Conservation (phyloP, 2,888 invertebrate species). For the Drosophila neonasuta region DNA sequence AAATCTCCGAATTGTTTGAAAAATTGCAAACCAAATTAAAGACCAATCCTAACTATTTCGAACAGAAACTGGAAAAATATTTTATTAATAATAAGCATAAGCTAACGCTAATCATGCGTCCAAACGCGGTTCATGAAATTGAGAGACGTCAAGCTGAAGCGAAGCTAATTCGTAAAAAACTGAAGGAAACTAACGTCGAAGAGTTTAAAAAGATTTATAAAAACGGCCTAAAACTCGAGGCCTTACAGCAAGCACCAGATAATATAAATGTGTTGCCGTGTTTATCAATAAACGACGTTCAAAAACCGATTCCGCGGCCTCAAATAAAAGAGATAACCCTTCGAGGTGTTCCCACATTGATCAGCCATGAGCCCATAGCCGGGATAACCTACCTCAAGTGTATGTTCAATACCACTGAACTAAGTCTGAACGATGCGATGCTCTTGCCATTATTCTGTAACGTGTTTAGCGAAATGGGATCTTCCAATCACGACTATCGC, state of each 20-base stretch:
- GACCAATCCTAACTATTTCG: slow-evolving; percentile 87
- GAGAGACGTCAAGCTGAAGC: slow-evolving; percentile 86
- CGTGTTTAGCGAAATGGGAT: slow-evolving; percentile 92
- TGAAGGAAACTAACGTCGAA: slow-evolving; percentile 83
- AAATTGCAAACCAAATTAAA: slow-evolving; percentile 85
- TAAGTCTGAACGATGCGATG: slow-evolving; percentile 87
- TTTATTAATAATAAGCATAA: slow-evolving; percentile 91
- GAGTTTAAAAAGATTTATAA: slow-evolving; percentile 87
- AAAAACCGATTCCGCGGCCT: slow-evolving; percentile 83
- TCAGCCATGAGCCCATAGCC: slow-evolving; percentile 93
- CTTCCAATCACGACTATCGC: slow-evolving; percentile 88
- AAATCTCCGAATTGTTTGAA: slow-evolving; percentile 87
- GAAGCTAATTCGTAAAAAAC: slow-evolving; percentile 86
- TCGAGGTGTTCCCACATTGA: slow-evolving; percentile 86
- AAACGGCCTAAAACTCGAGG: slow-evolving; percentile 87
- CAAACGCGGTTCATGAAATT: slow-evolving; percentile 89
- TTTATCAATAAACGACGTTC: slow-evolving; percentile 89
- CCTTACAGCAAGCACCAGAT: slow-evolving; percentile 87
- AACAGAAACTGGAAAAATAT: slow-evolving; percentile 87
- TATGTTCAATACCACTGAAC: slow-evolving; percentile 87
- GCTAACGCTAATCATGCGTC: slow-evolving; percentile 92
- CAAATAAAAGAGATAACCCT: slow-evolving; percentile 64
- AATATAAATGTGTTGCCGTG: slow-evolving; percentile 91
- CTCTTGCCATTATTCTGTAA: slow-evolving; percentile 92
- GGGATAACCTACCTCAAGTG: slow-evolving; percentile 93